phyloP scores from a whole-genome alignment of 2,888 invertebrate genomes.

The Punctoribates punctum region DNA sequence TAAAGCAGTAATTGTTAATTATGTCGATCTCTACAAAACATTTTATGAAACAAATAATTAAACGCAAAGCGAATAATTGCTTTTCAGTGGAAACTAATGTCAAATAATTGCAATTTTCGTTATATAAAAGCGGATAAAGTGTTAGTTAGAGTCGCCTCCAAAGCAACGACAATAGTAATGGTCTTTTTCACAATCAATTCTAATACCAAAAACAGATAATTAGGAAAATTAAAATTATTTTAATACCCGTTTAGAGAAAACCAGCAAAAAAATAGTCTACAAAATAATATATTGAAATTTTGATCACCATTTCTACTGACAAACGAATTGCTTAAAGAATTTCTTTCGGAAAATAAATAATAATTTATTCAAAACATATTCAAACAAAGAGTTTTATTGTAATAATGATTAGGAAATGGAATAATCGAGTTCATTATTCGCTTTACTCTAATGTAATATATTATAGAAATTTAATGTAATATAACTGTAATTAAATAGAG shows the following conservation, averaged over 20 bases:
- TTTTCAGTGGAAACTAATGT: slow-evolving; percentile 11
- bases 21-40: slow-evolving; percentile 36
- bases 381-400: background rate
- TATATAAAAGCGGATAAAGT: background rate
- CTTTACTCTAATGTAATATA: background rate
- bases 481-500: slow-evolving; percentile 23
- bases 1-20: slow-evolving; percentile 35
- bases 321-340: background rate
- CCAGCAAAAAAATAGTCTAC: background rate
- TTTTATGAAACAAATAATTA: slow-evolving; percentile 37
- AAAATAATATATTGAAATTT: background rate
- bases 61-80: slow-evolving; percentile 36
- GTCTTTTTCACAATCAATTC: slow-evolving; percentile 13
- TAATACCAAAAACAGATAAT: slow-evolving; percentile 23
- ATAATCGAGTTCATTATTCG: slow-evolving; percentile 8
- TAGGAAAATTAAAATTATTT: slow-evolving; percentile 36
- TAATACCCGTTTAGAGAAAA: background rate
- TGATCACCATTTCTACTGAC: background rate
- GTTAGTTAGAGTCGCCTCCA: background rate
- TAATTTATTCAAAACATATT: background rate
- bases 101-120: slow-evolving; percentile 4
- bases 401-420: background rate
- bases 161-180: background rate
- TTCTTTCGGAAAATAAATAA: background rate
- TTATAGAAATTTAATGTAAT: background rate